A percentile compares a stretch with the other conserved stretches of the same genome.
Conservation (phyloP, 2,888 invertebrate species). For the Dione vanillae region DNA sequence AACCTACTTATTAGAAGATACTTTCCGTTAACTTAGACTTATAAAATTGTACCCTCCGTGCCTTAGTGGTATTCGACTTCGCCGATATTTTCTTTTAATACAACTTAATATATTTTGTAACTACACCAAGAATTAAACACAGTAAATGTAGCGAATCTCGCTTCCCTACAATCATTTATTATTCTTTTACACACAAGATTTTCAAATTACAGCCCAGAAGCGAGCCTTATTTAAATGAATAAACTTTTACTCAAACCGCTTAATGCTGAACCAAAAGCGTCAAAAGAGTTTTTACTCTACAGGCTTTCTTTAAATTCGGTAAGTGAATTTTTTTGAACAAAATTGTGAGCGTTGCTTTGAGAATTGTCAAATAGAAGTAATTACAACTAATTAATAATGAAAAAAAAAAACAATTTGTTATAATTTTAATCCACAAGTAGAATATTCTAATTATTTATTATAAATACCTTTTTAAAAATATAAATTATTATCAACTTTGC, state of each 20-base stretch:
- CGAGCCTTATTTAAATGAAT: slow-evolving; percentile 18
- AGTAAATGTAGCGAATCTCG: background rate
- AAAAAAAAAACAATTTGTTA: slow-evolving; percentile 1
- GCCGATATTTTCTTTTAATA: too few species aligned
- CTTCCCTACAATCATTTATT: background rate
- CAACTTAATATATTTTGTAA: too few species aligned
- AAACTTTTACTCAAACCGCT: slow-evolving; percentile 20
- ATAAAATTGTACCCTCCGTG: too few species aligned
- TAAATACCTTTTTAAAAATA: background rate
- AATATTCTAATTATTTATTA: background rate
- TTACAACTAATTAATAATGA: slow-evolving; percentile 5
- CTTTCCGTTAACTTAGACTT: too few species aligned
- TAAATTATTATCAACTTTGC: too few species aligned
- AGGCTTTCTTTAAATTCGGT: slow-evolving; percentile 24
- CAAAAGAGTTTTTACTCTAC: slow-evolving; percentile 17
- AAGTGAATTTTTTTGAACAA: slow-evolving; percentile 19
- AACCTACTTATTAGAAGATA: too few species aligned
- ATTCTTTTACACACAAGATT: background rate
- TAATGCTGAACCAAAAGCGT: slow-evolving; percentile 23
- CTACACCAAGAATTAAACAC: too few species aligned
- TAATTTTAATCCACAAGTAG: background rate
- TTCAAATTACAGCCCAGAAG: slow-evolving; percentile 7
- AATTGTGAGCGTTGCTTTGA: slow-evolving; percentile 10
- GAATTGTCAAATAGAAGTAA: slow-evolving; percentile 16
- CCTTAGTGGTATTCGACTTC: too few species aligned